Percentiles rank a stretch among this genome's conserved stretches.
These are phyloP conservation scores for Campaea margaritaria DNA, from an alignment of 2,888 invertebrate species.

Conservation along the genomic window DNA sequence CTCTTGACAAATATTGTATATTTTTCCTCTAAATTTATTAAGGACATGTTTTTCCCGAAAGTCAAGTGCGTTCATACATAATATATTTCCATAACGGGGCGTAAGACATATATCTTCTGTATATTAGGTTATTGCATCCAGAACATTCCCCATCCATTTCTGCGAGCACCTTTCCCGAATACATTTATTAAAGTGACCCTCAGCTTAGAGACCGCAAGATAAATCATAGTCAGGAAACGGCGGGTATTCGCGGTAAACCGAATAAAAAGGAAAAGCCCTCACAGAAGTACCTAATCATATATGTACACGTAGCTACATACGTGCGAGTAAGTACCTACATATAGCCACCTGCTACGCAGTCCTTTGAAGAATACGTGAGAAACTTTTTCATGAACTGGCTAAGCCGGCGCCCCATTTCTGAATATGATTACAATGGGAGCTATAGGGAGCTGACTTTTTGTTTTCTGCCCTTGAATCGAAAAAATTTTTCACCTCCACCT, in stretches of 20 bases:
- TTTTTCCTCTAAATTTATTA: slow-evolving; percentile 32
- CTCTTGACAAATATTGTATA: slow-evolving; percentile 26
- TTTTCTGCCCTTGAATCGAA: background rate
- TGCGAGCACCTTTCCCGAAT: slow-evolving; percentile 76
- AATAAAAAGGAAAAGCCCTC: slow-evolving; percentile 69
- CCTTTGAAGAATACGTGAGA: slow-evolving; percentile 24
- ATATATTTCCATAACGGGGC: slow-evolving; percentile 45
- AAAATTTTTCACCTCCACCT: background rate
- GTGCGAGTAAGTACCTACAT: slow-evolving; percentile 8
- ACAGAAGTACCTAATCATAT: slow-evolving; percentile 53
- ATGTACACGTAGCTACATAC: slow-evolving; percentile 32
- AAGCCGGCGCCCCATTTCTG: slow-evolving; percentile 18
- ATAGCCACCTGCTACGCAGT: slow-evolving; percentile 35
- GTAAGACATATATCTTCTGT: slow-evolving; percentile 60
- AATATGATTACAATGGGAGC: slow-evolving; percentile 27
- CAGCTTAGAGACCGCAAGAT: slow-evolving; percentile 77
- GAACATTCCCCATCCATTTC: slow-evolving; percentile 74
- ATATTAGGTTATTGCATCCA: slow-evolving; percentile 75
- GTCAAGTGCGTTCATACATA: slow-evolving; percentile 38
- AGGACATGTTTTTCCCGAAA: slow-evolving; percentile 34
- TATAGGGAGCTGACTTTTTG: slow-evolving; percentile 8
- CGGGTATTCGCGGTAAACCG: slow-evolving; percentile 72
- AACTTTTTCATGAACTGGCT: slow-evolving; percentile 25
- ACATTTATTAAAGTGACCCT: slow-evolving; percentile 84
- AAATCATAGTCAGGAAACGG: slow-evolving; percentile 83